Conservation (phyloP, 1,140 invertebrate species). For the Lepidostoma basale region DNA sequence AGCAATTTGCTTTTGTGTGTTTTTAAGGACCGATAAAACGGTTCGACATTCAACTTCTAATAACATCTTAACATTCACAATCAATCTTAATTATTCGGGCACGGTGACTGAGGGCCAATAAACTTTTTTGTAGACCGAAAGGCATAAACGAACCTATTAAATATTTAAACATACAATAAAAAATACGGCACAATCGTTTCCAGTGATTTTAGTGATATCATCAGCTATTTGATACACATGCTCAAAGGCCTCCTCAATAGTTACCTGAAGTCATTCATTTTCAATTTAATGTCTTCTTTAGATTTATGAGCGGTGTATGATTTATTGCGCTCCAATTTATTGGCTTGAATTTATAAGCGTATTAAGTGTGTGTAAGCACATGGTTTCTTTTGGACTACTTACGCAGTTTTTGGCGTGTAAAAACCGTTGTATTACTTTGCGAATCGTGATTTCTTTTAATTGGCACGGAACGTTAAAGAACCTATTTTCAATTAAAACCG, state of each 20-base stretch:
- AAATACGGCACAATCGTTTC: conserved; percentile 15
- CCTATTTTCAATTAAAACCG: no score
- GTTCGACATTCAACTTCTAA: conserved; percentile 29
- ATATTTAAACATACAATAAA: conserved; percentile 45
- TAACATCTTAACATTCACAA: conserved; percentile 33
- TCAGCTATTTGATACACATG: background rate
- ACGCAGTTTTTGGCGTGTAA: no score
- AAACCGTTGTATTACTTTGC: no score
- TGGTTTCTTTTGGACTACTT: no score
- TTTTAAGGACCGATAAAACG: conserved; percentile 31
- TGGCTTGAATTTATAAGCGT: background rate
- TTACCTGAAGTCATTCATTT: background rate
- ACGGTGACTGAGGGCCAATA: conserved; percentile 39
- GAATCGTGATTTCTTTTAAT: no score
- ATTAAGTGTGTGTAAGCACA: background rate
- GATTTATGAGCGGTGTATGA: background rate
- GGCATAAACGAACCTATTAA: conserved; percentile 40
- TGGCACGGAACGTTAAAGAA: no score
- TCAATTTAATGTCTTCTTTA: background rate
- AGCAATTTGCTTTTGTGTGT: conserved; percentile 28
- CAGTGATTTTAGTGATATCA: conserved; percentile 2
- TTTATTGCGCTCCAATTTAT: background rate
- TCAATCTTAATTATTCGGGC: conserved; percentile 38
- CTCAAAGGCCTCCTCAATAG: background rate
- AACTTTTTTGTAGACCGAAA: conserved; percentile 33